These are phyloP conservation scores for Gallinago stenura DNA, from an alignment of 2,797 vertebrate species.

Conservation along the genomic window DNA sequence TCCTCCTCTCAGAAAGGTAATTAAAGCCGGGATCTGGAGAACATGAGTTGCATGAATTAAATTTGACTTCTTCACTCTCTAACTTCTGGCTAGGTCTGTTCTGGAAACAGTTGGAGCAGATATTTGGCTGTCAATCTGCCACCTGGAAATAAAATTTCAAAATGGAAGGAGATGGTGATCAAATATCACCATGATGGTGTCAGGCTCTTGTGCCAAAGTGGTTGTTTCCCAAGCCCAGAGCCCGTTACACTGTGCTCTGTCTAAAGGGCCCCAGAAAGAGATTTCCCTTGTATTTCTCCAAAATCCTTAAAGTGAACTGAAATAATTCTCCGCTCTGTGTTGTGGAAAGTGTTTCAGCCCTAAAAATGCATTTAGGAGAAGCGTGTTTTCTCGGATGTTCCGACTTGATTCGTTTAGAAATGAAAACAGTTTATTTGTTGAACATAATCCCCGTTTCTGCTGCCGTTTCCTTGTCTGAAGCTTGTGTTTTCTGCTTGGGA, in stretches of 20 bases:
- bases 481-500: background rate
- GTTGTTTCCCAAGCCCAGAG: background rate
- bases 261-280: background rate
- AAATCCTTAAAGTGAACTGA: background rate
- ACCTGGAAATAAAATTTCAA: background rate
- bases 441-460: background rate
- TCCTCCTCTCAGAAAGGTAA: slow-evolving; percentile 80
- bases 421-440: background rate
- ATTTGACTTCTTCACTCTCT: background rate
- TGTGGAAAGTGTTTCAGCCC: background rate
- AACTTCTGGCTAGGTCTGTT: background rate
- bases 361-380: background rate
- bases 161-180: background rate
- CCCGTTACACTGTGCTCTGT: fast-evolving
- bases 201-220: background rate
- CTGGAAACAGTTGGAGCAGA: background rate
- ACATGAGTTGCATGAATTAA: fast-evolving
- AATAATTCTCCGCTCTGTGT: background rate
- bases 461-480: background rate
- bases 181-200: background rate
- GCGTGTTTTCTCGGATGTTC: background rate
- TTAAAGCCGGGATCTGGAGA: background rate
- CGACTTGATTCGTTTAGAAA: background rate
- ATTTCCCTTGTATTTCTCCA: background rate
- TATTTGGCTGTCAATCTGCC: background rate